phyloP scores from a whole-genome alignment of 2,888 invertebrate species.

The Aphodius granarius region DNA sequence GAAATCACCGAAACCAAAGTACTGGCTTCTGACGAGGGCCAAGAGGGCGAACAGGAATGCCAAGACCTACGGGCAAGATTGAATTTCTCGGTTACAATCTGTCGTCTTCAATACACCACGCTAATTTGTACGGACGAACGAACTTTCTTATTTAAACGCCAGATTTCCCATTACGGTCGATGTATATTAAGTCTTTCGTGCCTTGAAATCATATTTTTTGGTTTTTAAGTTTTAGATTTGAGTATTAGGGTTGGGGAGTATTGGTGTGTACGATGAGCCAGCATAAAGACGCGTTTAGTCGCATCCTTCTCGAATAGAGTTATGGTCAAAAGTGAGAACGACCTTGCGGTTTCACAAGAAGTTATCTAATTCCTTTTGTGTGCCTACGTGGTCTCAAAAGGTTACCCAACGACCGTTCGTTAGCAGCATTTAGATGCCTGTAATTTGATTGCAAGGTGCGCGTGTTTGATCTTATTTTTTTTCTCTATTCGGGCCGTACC shows the following conservation, averaged over 20 bases:
- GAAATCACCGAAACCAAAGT: constrained; percentile 49
- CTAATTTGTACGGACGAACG: not conserved
- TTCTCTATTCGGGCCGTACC: not conserved
- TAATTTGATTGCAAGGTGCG: not conserved
- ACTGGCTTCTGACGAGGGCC: constrained; percentile 48
- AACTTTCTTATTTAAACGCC: not conserved
- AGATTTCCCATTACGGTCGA: not conserved
- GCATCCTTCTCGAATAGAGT: no score
- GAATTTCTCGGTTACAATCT: not conserved
- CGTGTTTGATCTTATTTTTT: not conserved
- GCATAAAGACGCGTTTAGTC: no score
- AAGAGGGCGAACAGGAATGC: constrained; percentile 40
- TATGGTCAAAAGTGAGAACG: no score
- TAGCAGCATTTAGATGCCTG: not conserved
- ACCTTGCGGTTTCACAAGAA: not conserved
- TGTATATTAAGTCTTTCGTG: no score
- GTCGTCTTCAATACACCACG: not conserved
- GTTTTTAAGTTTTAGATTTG: no score
- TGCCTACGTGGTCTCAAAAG: no score
- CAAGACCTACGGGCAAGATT: constrained; percentile 18
- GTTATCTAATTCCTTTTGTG: not conserved
- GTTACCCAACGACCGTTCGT: no score
- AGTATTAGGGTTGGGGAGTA: no score
- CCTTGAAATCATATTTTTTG: no score
- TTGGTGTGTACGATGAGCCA: no score